Percentiles rank a stretch among this genome's conserved stretches.
phyloP scores from a whole-genome alignment of 2,797 vertebrate species.

The Emys orbicularis region DNA sequence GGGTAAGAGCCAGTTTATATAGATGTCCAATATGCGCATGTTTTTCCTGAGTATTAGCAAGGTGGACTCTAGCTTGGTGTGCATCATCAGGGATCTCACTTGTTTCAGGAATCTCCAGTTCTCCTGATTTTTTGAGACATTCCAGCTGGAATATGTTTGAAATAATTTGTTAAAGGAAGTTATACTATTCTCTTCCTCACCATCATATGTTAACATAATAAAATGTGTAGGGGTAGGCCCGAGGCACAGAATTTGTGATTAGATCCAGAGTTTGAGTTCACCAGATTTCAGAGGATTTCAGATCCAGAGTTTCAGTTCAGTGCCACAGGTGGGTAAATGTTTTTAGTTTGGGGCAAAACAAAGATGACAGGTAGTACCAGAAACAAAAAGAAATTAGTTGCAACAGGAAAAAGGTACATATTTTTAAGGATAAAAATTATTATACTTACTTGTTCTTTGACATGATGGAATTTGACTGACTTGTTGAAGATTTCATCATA shows the following conservation, averaged over 20 bases:
- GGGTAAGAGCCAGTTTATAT: constrained; percentile 78
- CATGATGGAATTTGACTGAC: constrained; percentile 85
- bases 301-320: background rate
- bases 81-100: constrained; percentile 59
- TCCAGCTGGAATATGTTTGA: constrained; percentile 80
- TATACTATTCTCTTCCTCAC: background rate
- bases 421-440: background rate
- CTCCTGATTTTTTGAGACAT: constrained; percentile 74
- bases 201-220: background rate
- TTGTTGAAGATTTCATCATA: constrained; percentile 86
- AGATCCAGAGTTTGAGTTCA: background rate
- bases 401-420: background rate
- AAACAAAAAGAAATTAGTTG: background rate
- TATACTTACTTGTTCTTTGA: constrained; percentile 84
- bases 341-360: background rate
- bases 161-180: background rate
- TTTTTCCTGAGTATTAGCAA: constrained; percentile 79
- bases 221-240: background rate
- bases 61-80: constrained; percentile 67
- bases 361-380: background rate
- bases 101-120: constrained; percentile 71
- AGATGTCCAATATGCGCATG: constrained; percentile 82
- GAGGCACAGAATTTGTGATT: background rate
- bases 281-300: background rate
- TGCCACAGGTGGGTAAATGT: background rate